phyloP scores from a whole-genome alignment of 2,888 invertebrate genomes.

The Drosophila hamatofila region DNA sequence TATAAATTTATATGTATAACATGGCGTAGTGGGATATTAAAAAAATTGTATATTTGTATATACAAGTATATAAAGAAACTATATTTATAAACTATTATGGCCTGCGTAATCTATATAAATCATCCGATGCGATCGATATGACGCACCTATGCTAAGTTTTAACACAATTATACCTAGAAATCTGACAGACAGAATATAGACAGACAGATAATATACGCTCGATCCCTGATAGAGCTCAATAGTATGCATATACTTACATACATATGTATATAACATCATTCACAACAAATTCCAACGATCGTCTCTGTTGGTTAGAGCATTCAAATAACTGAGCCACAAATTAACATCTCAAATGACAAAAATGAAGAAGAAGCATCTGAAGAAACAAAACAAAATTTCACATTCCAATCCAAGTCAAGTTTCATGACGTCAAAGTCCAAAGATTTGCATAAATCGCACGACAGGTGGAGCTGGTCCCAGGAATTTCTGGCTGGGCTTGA shows the following conservation, averaged over 20 bases:
- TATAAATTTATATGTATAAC: neutral
- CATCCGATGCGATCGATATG: neutral
- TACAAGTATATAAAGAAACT: neutral
- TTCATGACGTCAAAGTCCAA: slow-evolving; percentile 81
- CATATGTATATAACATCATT: neutral
- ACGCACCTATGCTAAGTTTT: neutral
- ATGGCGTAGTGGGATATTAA: no score
- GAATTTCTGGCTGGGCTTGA: slow-evolving; percentile 75
- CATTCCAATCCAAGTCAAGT: slow-evolving; percentile 70
- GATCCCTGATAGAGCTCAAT: neutral
- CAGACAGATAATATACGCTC: neutral
- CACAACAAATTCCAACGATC: neutral
- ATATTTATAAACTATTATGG: slow-evolving; percentile 1
- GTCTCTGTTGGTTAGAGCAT: neutral
- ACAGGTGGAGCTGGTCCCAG: slow-evolving; percentile 57
- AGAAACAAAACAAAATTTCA: slow-evolving; percentile 66
- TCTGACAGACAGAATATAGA: slow-evolving; percentile 3
- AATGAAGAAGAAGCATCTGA: slow-evolving; percentile 13
- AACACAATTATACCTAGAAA: neutral
- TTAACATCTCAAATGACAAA: slow-evolving; percentile 58
- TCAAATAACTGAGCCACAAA: slow-evolving; percentile 44
- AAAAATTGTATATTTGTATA: no score
- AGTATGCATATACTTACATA: neutral
- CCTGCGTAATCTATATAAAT: neutral
- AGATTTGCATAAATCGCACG: slow-evolving; percentile 65